Conservation (phyloP, 2,888 invertebrate species). For the Drosophila mayaguana region DNA sequence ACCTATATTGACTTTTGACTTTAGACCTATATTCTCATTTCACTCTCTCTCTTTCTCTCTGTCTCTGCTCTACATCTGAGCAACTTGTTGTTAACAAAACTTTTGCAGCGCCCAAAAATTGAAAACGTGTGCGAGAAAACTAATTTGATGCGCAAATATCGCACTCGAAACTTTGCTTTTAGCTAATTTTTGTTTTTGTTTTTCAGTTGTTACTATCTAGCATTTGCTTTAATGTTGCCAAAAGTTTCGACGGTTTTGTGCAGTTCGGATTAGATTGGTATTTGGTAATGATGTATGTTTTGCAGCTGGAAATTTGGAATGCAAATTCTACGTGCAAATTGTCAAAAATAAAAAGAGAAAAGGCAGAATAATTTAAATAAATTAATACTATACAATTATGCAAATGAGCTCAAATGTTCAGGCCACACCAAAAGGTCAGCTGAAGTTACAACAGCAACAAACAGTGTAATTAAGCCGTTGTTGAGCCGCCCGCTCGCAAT, state of each 20-base stretch:
- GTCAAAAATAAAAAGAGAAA: conserved; percentile 14
- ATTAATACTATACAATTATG: conserved; percentile 68
- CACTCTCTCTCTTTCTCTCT: too few species aligned
- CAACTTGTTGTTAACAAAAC: conserved; percentile 31
- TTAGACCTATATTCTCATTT: conserved; percentile 23
- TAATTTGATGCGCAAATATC: conserved; percentile 72
- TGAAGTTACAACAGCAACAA: conserved; percentile 39
- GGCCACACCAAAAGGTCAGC: conserved; percentile 62
- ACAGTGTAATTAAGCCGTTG: conserved; percentile 73
- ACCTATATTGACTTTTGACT: conserved; percentile 29
- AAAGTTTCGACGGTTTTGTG: conserved; percentile 37
- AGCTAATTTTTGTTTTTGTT: conserved; percentile 23
- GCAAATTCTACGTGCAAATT: conserved; percentile 67
- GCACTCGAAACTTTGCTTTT: conserved; percentile 29
- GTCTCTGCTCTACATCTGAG: background rate
- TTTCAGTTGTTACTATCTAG: conserved; percentile 30
- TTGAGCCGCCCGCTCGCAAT: conserved; percentile 72
- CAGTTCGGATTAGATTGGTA: conserved; percentile 24
- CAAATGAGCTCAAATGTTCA: conserved; percentile 57
- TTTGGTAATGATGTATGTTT: conserved; percentile 47
- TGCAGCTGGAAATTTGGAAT: conserved; percentile 49
- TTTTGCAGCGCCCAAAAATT: conserved; percentile 62
- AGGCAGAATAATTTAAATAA: conserved; percentile 56
- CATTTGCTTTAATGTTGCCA: conserved; percentile 42
- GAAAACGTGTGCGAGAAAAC: conserved; percentile 73